Conservation (phyloP, 2,888 invertebrate genomes). For the Rambutsinella grinnellia region DNA sequence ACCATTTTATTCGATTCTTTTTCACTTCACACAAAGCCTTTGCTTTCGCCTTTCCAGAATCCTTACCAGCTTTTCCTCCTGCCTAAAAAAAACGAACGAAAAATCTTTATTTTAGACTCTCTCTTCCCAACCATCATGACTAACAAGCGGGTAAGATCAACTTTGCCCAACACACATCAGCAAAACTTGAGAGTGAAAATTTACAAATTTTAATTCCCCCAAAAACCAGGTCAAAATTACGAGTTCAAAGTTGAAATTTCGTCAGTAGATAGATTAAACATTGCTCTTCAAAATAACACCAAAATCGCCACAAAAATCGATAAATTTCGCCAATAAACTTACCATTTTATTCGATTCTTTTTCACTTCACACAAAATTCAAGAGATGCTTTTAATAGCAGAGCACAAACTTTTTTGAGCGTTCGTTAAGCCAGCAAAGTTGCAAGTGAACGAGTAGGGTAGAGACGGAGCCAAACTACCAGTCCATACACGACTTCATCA, state of each 20-base stretch:
- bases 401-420: background rate
- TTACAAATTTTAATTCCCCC: conserved; percentile 20
- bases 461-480: too few species aligned
- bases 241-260: conserved; percentile 74
- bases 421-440: conserved; percentile 14
- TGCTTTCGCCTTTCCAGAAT: conserved; percentile 99
- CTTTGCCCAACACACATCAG: background rate
- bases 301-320: conserved; percentile 13
- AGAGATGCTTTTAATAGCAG: too few species aligned
- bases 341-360: conserved; percentile 47
- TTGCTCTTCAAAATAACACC: conserved; percentile 57
- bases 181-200: background rate
- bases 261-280: conserved; percentile 72
- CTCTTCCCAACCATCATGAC: too few species aligned
- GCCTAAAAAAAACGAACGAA: too few species aligned
- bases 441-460: conserved; percentile 31
- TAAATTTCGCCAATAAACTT: conserved; percentile 38
- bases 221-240: conserved; percentile 72
- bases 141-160: background rate
- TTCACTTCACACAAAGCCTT: too few species aligned
- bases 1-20: conserved; percentile 47
- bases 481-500: too few species aligned
- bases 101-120: background rate
- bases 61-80: conserved; percentile 99
- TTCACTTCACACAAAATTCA: too few species aligned